Evolutionary conservation across 2,888 invertebrate species (phyloP), one percentile per base, ranked within the genome.

Genomic region (Zygothrica quintamaculata): DNA sequence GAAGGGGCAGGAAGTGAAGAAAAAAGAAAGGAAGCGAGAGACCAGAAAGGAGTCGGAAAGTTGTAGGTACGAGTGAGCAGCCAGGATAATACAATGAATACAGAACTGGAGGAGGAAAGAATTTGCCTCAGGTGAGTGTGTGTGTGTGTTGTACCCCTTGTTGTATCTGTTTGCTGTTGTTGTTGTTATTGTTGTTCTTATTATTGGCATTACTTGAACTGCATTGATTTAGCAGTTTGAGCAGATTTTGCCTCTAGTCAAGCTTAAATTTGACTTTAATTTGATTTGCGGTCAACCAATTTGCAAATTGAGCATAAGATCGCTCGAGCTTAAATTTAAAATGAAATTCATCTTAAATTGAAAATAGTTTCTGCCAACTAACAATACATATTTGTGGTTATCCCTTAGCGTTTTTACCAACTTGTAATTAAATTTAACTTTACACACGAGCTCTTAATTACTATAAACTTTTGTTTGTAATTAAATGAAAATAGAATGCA

Each of bases 71-170:
- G 18, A 3, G 2, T 22, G 18, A 22, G 47, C n/a, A 37, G 42
- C 55, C 64, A 70, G 40, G 42, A 62, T 42, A 68, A 60, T 56
- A 70, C 55, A 31, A 82, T 82, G 82, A 73, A 81, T 69, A 59
- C 48, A 25, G 82, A 81, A 13, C 87, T 74, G 68, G 81, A 85
- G 61, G 87, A 77, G 66, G 84, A 84, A 55, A 74, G 82, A 42
- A 57, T 84, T 53, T 84, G 85, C 74, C 79, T 84, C 59, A 85
- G 84, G 84, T 84, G 69, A 87, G 84, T 85, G 58, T 65, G 29
- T 29, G 84, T 85, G 58, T 65, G 29, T 29, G 11, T 15, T 29
- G 18, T 22, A 22, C 18, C 18, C 5, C 18, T 3, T 22, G 18
- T 22, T 22, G 18, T 22, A 22, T 50, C 33, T 34, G 22, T 51